Conservation (phyloP, 2,797 vertebrate genomes). For the Betta splendens region DNA sequence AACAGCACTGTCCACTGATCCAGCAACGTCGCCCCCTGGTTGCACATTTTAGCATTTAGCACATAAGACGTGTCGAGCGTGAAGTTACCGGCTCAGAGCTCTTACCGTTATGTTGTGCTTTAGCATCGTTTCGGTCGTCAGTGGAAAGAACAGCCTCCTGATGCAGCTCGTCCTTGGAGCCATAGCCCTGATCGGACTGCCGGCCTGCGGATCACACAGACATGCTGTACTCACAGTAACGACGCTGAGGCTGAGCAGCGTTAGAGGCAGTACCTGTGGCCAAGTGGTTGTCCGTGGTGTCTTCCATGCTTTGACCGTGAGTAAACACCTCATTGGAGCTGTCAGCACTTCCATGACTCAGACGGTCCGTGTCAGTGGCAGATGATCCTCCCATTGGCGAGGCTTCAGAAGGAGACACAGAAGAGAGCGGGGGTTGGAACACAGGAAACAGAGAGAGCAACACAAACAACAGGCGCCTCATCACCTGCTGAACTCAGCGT, state of each 20-base stretch:
- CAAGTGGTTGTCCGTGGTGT: slow-evolving; percentile 83
- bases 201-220: slow-evolving; percentile 72
- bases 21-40: slow-evolving; percentile 67
- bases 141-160: slow-evolving; percentile 72
- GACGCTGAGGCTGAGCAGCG: slow-evolving; percentile 40
- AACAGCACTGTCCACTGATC: slow-evolving; percentile 78
- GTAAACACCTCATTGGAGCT: slow-evolving; percentile 89
- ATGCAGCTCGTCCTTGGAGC: slow-evolving; percentile 90
- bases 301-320: slow-evolving; percentile 82
- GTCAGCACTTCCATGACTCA: slow-evolving; percentile 90
- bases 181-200: slow-evolving; percentile 91
- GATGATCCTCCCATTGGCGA: slow-evolving; percentile 50
- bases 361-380: slow-evolving; percentile 84
- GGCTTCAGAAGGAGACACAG: slow-evolving; percentile 45
- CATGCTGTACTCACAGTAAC: background rate
- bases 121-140: slow-evolving; percentile 62
- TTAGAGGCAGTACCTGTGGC: slow-evolving; percentile 83
- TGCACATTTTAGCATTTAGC: background rate
- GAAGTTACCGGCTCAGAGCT: background rate
- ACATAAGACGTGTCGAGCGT: background rate
- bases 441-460: background rate
- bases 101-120: slow-evolving; percentile 78
- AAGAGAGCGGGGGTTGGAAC: background rate
- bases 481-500: slow-evolving; percentile 82
- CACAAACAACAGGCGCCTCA: background rate